Evolutionary conservation across 2,113 vertebrate genomes (phyloP), one percentile per base, ranked within the genome.

Genomic region (Amazona vittata): DNA sequence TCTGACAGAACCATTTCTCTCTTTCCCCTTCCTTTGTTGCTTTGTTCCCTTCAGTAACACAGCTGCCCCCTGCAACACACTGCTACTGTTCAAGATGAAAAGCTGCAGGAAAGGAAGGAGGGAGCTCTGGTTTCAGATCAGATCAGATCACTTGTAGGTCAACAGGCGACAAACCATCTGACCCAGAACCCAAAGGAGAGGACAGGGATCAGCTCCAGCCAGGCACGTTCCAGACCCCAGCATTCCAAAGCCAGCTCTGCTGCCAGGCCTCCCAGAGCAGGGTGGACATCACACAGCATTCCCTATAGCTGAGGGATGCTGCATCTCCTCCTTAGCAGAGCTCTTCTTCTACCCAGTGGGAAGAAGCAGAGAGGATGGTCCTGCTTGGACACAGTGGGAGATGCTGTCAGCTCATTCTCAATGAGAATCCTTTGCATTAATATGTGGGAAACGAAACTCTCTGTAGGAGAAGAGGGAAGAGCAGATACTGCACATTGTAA

Each of bases 51-150:
- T 69, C 77, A 71, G 85, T 4, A 69, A 50, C 57, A 25, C 67
- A 73, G 76, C 81, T 83, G 92, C 33, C 70, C 69, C 85, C 77
- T 89, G 95, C 79, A 81, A 82, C 76, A 63, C 67, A 5, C 63
- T 59, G 69, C 24, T 43, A 35, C 50, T 78, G 43, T 25, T 75
- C 20, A 24, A n/a, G 82, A 91, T 31, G 68, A 60, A 67, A 69
- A 69, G 83, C 93, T 77, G 88, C 43, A 67, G 79, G 57, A 71
- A 74, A 71, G 15, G 3, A 16, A 50, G 6, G 39, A 15, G 9
- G 26, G 64, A 35, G 17, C 69, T 65, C 69, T 29, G n/a, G 60
- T 84, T 39, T 80, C 77, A 63, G 52, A 65, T 57, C 70, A 41
- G 80, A 91, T 44, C 77, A 39, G n/a, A 84, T 71, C 77, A 33